Evolutionary conservation across 1,140 invertebrate species (phyloP).

Genomic region (Lordiphosa clarofinis): DNA sequence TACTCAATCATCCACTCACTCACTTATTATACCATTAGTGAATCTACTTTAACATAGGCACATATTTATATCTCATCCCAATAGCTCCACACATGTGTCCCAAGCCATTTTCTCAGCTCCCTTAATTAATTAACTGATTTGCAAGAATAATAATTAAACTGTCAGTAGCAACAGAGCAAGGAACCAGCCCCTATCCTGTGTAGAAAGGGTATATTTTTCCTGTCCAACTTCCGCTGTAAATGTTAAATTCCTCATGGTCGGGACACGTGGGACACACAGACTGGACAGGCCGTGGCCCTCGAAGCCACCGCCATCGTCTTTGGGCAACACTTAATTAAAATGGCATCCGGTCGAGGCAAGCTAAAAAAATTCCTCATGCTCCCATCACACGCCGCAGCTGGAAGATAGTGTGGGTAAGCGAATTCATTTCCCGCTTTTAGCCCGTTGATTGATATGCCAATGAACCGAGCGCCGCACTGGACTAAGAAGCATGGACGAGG

Average conservation of each 20-base stretch:
- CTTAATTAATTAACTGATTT: constrained; percentile 70
- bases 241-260: constrained; percentile 56
- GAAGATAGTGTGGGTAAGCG: constrained; percentile 62
- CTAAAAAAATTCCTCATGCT: constrained; percentile 35
- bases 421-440: constrained; percentile 71
- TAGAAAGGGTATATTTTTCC: constrained; percentile 4
- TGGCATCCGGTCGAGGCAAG: constrained; percentile 60
- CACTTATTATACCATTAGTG: too few relatives aligned
- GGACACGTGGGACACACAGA: constrained; percentile 28
- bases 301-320: constrained; percentile 30
- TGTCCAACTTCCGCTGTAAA: constrained; percentile 49
- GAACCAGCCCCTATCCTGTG: constrained; percentile 16
- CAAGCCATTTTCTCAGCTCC: too few relatives aligned
- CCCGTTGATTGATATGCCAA: constrained; percentile 73
- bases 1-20: too few relatives aligned
- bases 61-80: not conserved
- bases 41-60: too few relatives aligned
- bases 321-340: constrained; percentile 71
- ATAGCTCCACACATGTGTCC: too few relatives aligned
- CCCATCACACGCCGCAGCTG: constrained; percentile 13
- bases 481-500: constrained; percentile 31
- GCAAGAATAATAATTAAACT: constrained; percentile 70
- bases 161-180: constrained; percentile 47
- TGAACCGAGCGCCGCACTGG: constrained; percentile 45
- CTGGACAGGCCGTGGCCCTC: too few relatives aligned